A percentile compares a stretch with the other conserved stretches of the same genome.
These are phyloP conservation scores for Sebastes hubbsi DNA, from an alignment of 2,797 vertebrate species.

Conservation along the genomic window DNA sequence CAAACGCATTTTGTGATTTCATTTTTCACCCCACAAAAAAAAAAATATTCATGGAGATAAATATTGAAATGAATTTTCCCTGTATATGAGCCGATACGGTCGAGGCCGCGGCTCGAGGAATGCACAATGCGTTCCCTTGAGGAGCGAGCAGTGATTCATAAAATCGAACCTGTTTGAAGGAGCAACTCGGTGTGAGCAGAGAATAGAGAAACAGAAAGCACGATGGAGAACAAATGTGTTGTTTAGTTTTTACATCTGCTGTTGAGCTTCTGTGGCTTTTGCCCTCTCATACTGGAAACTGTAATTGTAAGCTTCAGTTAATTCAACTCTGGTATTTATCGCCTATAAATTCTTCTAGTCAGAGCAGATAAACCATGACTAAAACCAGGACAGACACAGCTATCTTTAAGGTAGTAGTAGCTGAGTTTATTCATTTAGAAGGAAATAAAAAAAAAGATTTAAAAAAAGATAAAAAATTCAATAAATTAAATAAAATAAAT, in stretches of 20 bases:
- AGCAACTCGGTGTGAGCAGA: conserved; percentile 49
- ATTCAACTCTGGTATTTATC: conserved; percentile 1
- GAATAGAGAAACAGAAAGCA: conserved; percentile 45
- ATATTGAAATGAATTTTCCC: conserved; percentile 86
- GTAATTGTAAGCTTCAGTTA: background rate
- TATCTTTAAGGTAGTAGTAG: background rate
- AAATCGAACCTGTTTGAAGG: conserved; percentile 77
- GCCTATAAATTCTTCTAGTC: background rate
- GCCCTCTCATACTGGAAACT: background rate
- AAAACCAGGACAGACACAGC: background rate
- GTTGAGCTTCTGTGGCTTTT: conserved; percentile 15
- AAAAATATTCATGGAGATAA: conserved; percentile 86
- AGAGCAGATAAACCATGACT: background rate
- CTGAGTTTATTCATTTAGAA: background rate
- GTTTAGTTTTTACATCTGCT: conserved; percentile 29
- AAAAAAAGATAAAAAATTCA: too few species aligned
- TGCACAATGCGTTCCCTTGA: conserved; percentile 69
- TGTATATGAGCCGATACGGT: conserved; percentile 75
- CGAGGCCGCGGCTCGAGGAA: conserved; percentile 66
- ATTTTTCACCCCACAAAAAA: conserved; percentile 66
- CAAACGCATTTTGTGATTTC: conserved; percentile 71
- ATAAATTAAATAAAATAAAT: too few species aligned
- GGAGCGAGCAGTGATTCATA: conserved; percentile 76
- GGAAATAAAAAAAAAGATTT: background rate
- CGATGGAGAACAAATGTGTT: conserved; percentile 39